phyloP scores from a whole-genome alignment of 2,113 vertebrate genomes.

The Anarhynchus alexandrinus region DNA sequence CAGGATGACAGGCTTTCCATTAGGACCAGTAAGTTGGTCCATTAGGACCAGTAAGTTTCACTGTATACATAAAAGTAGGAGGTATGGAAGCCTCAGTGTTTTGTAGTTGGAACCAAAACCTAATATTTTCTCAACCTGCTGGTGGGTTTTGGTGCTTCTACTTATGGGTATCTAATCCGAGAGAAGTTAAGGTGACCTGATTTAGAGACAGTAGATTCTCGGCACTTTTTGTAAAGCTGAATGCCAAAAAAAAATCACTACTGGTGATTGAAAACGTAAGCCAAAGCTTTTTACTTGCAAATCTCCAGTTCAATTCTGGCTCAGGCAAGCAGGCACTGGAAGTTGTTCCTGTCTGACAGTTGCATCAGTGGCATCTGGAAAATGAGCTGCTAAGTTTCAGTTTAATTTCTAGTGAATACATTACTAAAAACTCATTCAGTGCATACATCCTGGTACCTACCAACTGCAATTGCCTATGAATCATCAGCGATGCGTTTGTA shows the following conservation, averaged over 20 bases:
- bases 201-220: background rate
- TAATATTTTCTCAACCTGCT: background rate
- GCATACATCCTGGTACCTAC: conserved; percentile 51
- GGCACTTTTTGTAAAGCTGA: background rate
- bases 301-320: conserved; percentile 49
- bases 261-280: background rate
- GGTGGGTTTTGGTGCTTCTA: background rate
- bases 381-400: conserved; percentile 59
- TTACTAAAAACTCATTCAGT: conserved; percentile 50
- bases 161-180: background rate
- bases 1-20: background rate
- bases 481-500: conserved; percentile 21
- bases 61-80: background rate
- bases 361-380: conserved; percentile 56
- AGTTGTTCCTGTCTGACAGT: conserved; percentile 46
- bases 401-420: conserved; percentile 54
- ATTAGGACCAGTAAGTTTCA: background rate
- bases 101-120: background rate
- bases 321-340: conserved; percentile 39
- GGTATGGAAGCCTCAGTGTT: background rate
- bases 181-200: background rate
- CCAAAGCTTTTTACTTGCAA: conserved; percentile 49
- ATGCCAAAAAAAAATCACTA: background rate
- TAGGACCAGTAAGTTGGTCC: background rate
- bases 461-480: conserved; percentile 40